phyloP scores from a whole-genome alignment of 2,113 vertebrate species.

The Psettodes erumei region DNA sequence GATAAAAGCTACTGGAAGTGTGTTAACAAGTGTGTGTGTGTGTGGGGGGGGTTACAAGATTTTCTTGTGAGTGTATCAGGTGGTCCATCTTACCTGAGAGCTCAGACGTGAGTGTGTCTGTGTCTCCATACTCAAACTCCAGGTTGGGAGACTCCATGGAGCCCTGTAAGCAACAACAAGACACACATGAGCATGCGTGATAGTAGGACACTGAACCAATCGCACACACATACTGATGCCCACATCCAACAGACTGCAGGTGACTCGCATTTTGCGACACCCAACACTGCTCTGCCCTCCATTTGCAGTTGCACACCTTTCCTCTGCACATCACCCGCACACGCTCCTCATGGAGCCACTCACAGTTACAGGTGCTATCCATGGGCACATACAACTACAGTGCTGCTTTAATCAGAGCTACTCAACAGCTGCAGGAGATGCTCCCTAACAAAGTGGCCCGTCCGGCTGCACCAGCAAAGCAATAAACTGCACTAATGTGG shows the following conservation, averaged over 20 bases:
- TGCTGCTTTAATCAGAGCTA: conserved; percentile 29
- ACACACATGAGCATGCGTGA: conserved; percentile 17
- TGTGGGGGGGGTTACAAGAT: not conserved
- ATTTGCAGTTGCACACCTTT: conserved; percentile 14
- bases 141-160: conserved; percentile 93
- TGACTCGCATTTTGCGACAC: conserved; percentile 26
- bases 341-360: not conserved
- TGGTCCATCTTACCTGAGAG: conserved; percentile 87
- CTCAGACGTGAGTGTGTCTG: conserved; percentile 87
- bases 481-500: conserved; percentile 3
- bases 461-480: not conserved
- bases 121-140: conserved; percentile 95
- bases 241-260: conserved; percentile 35
- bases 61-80: not conserved
- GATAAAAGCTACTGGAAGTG: not conserved
- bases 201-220: not conserved
- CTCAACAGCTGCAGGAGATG: not conserved
- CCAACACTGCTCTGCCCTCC: conserved; percentile 22
- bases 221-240: conserved; percentile 41
- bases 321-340: conserved; percentile 5
- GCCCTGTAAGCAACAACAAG: conserved; percentile 81
- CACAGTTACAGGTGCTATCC: conserved; percentile 19
- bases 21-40: not conserved
- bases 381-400: not conserved
- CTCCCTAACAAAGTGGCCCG: not conserved